Base-by-base conservation (phyloP, 92 coral and sea anemone genomes). In the Pocillopora meandrina region DNA sequence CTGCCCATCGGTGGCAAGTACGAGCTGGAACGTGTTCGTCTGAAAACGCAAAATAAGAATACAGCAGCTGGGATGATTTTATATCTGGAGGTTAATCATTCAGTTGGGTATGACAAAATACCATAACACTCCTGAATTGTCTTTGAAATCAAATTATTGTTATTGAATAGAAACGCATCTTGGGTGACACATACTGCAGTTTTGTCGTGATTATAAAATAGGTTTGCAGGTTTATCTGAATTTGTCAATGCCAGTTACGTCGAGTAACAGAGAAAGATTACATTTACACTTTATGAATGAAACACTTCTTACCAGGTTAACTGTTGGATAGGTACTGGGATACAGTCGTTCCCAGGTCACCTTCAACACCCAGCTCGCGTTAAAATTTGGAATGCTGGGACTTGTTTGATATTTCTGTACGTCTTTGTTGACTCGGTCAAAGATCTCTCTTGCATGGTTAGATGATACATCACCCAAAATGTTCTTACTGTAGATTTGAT, bases 11-110 rank as follows among this genome's bases (percentile, higher is more conserved):
- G 93, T 84, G n/a, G 80, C 59, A 26, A 93, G 79, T 18, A 88
- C 92, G 13, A 74, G 74, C 76, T 90, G 96, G 77, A 93, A 93
- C 57, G 94, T 85, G 78, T 93, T 87, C 36, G 76, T 64, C 93
- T 93, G 72, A 65, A 66, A 14, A 77, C 20, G 33, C 33, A 56
- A 18, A 5, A 23, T 20, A n/a, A 57, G 19, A 56, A 18, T 18
- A 6, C 14, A 55, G 5, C 56, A 10, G 60, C 23, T 59, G 14
- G 20, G 23, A 35, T 5, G 12, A 35, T 19, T 18, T 8, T 19
- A 67, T n/a, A 19, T 15, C 15, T 20, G 72, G 33, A 20, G 13
- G 10, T 0, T 20, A 12, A 19, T 11, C 72, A 20, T 26, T 31
- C 16, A 67, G 65, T 61, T 61, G 65, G 16, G 14, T n/a, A 61